Conservation (phyloP, 1,140 invertebrate genomes). For the Lordiphosa collinella region DNA sequence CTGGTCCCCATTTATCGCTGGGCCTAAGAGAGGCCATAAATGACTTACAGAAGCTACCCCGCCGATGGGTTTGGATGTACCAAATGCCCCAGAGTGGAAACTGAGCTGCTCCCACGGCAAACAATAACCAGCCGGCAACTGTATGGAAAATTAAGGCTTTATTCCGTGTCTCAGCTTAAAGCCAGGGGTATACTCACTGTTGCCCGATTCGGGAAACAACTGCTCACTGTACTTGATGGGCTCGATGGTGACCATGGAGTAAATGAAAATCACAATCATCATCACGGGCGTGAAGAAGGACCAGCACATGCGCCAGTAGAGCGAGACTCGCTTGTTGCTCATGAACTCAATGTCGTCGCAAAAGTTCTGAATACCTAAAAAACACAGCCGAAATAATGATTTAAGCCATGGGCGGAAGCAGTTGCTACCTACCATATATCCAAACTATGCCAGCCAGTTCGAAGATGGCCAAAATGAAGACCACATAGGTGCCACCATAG, state of each 20-base stretch:
- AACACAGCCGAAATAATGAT: not conserved
- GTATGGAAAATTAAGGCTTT: not conserved
- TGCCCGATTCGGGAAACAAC: conserved; percentile 79
- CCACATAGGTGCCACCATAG: conserved; percentile 90
- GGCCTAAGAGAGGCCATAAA: conserved; percentile 80
- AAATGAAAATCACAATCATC: conserved; percentile 86
- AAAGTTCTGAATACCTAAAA: conserved; percentile 84
- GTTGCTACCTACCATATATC: conserved; percentile 85
- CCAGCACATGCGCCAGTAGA: conserved; percentile 92
- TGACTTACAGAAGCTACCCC: conserved; percentile 80
- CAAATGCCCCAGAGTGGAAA: conserved; percentile 80
- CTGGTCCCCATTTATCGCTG: conserved; percentile 83
- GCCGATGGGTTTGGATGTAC: conserved; percentile 36
- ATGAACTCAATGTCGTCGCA: conserved; percentile 89
- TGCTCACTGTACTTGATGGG: conserved; percentile 81
- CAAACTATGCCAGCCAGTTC: conserved; percentile 87
- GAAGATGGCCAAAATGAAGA: conserved; percentile 86
- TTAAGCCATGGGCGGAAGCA: not conserved
- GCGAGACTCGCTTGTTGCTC: conserved; percentile 85
- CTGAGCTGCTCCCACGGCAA: conserved; percentile 80
- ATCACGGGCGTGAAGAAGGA: conserved; percentile 86
- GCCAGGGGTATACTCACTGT: conserved; percentile 44
- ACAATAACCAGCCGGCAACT: conserved; percentile 81
- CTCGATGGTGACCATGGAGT: conserved; percentile 82
- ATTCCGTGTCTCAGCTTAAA: too few relatives aligned